Evolutionary conservation across 1,140 invertebrate species (phyloP).

Genomic region (Temnothorax curvispinosus): DNA sequence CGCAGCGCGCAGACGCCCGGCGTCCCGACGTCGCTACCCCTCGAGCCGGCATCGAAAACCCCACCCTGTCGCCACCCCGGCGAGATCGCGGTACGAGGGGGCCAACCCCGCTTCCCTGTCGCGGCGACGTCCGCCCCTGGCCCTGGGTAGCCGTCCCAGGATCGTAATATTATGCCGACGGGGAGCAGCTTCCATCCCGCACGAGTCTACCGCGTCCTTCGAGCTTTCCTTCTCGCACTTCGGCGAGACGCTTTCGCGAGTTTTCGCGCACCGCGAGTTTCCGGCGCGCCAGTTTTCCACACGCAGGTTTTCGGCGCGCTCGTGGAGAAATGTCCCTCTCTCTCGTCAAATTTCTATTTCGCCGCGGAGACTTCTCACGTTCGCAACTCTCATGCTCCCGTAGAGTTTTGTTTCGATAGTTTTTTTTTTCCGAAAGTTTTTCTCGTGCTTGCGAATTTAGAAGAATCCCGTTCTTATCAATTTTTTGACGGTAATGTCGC

Average conservation of each 20-base stretch:
- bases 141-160: constrained; percentile 70
- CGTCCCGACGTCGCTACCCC: constrained; percentile 71
- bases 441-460: background rate
- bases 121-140: constrained; percentile 73
- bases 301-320: constrained; percentile 27
- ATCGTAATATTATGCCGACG: constrained; percentile 74
- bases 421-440: background rate
- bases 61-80: constrained; percentile 65
- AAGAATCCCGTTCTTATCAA: background rate
- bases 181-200: constrained; percentile 72
- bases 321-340: background rate
- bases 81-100: constrained; percentile 60
- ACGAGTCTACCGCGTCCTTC: constrained; percentile 52
- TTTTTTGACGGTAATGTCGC: no score
- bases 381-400: background rate
- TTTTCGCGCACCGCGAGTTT: constrained; percentile 28
- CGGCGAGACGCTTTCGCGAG: constrained; percentile 6
- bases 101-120: constrained; percentile 69
- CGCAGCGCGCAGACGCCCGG: constrained; percentile 74
- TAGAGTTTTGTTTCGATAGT: background rate
- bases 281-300: constrained; percentile 60
- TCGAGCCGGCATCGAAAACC: constrained; percentile 58
- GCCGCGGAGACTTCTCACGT: background rate
- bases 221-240: constrained; percentile 55
- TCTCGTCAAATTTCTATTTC: background rate